These are phyloP conservation scores for Stichodactyla mertensii DNA, from an alignment of 64 coral and sea anemone genomes.

Conservation along the genomic window DNA sequence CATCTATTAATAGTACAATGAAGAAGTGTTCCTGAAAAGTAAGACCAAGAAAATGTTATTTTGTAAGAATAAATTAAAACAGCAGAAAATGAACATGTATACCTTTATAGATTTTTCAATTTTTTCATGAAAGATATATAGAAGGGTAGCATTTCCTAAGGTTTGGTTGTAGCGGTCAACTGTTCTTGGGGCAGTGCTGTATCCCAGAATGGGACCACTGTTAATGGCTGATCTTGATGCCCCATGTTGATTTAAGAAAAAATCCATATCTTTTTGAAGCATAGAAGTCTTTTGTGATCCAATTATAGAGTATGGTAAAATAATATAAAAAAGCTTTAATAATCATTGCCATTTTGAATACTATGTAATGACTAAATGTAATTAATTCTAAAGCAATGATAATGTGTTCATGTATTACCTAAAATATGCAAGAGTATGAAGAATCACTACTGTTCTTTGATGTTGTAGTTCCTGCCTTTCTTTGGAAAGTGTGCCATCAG, in stretches of 20 bases:
- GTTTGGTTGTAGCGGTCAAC: conserved; percentile 3
- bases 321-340: not conserved
- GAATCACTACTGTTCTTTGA: conserved; percentile 48
- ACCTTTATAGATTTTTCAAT: conserved; percentile 11
- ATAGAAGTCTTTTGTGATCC: conserved; percentile 47
- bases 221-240: conserved; percentile 59
- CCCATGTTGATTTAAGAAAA: conserved; percentile 34
- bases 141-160: not conserved
- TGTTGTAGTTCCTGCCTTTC: conserved; percentile 22
- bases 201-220: conserved; percentile 38
- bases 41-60: not conserved
- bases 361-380: not conserved
- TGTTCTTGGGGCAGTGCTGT: conserved; percentile 34
- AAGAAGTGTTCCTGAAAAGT: conserved; percentile 14
- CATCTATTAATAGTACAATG: conserved; percentile 49
- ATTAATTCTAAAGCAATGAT: not conserved
- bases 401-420: conserved; percentile 16
- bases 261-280: conserved; percentile 35
- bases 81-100: not conserved
- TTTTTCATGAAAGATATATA: not conserved
- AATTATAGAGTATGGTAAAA: conserved; percentile 1
- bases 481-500: conserved; percentile 16
- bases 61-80: not conserved
- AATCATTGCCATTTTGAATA: not conserved
- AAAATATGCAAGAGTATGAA: conserved; percentile 66